phyloP scores from a whole-genome alignment of 2,113 vertebrate species.

The Lontra canadensis region DNA sequence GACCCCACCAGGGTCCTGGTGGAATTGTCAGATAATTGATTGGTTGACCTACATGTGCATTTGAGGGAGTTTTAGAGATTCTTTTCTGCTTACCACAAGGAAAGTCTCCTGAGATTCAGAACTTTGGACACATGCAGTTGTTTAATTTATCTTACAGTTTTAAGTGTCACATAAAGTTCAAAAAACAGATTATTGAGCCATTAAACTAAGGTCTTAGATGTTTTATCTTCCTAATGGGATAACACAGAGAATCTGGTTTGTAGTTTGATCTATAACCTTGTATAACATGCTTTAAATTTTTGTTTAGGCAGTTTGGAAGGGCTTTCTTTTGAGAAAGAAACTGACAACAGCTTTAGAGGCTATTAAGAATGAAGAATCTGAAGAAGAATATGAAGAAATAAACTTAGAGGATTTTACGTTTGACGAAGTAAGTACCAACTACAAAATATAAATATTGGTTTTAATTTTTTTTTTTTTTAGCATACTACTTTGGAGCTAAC shows the following conservation, averaged over 20 bases:
- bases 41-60: constrained; percentile 91
- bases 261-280: constrained; percentile 89
- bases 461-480: background rate
- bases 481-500: background rate
- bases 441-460: constrained; percentile 6
- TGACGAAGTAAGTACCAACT: constrained; percentile 89
- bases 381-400: constrained; percentile 92
- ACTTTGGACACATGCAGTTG: constrained; percentile 91
- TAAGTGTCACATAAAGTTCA: constrained; percentile 98
- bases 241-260: constrained; percentile 93
- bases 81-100: constrained; percentile 88
- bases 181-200: constrained; percentile 94
- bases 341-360: constrained; percentile 89
- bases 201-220: constrained; percentile 91
- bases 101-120: constrained; percentile 89
- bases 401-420: constrained; percentile 90
- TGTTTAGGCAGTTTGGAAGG: constrained; percentile 95
- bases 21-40: constrained; percentile 95
- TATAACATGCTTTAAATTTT: constrained; percentile 86
- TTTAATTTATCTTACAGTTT: constrained; percentile 95
- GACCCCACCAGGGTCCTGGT: constrained; percentile 91
- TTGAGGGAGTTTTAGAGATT: constrained; percentile 91
- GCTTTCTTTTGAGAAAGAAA: constrained; percentile 91
- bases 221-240: constrained; percentile 98
- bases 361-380: constrained; percentile 84